These are phyloP conservation scores for Sarcophilus harrisii DNA, from an alignment of 2,797 vertebrate species.

Conservation along the genomic window DNA sequence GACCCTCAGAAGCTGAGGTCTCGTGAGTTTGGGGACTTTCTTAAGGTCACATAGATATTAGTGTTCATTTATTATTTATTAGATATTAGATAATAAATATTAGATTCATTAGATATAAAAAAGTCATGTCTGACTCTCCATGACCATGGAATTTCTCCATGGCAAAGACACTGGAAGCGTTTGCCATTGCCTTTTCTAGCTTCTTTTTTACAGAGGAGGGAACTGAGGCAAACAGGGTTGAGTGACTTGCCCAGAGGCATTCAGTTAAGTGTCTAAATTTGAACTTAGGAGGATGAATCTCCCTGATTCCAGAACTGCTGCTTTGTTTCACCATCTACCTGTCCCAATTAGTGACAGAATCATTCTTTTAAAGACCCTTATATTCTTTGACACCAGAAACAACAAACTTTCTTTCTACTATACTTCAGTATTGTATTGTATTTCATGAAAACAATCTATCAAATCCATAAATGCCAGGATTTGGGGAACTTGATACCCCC, in stretches of 20 bases:
- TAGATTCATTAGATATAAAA: no score
- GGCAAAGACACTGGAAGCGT: background rate
- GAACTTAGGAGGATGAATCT: background rate
- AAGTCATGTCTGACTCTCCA: background rate
- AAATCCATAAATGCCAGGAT: constrained; percentile 15
- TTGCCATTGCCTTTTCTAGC: background rate
- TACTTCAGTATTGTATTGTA: background rate
- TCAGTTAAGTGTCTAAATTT: background rate
- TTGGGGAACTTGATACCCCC: background rate
- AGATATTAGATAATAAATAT: no score
- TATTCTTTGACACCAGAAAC: background rate
- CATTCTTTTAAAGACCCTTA: background rate
- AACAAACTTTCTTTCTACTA: background rate
- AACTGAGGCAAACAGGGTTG: background rate
- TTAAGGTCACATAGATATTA: background rate
- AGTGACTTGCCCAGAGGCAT: background rate
- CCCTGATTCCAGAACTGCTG: background rate
- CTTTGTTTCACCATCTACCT: background rate
- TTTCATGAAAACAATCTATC: constrained; percentile 26
- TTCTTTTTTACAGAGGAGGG: background rate
- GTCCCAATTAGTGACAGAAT: background rate
- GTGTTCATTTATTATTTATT: background rate
- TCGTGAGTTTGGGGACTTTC: background rate
- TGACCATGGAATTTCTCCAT: background rate
- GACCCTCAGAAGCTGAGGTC: background rate